Evolutionary conservation across 2,888 invertebrate species (phyloP).

Genomic region (Drosophila tanythrix): DNA sequence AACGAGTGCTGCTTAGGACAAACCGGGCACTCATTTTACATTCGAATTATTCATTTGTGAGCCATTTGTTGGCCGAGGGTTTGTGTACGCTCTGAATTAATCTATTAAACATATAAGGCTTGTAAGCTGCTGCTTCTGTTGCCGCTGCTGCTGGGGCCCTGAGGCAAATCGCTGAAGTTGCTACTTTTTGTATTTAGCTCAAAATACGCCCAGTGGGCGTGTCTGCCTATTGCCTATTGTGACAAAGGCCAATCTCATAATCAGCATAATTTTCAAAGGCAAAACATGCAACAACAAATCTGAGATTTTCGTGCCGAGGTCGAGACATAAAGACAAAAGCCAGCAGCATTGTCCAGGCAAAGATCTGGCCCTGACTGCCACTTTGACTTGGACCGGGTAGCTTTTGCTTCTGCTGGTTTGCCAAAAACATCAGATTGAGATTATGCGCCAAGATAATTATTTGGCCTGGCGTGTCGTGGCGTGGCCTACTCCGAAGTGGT

Average conservation of each 20-base stretch:
- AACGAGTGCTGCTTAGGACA: slow-evolving; percentile 34
- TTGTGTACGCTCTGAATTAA: slow-evolving; percentile 44
- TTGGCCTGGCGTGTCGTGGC: slow-evolving; percentile 67
- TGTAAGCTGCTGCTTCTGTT: slow-evolving; percentile 1
- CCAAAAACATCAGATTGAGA: slow-evolving; percentile 62
- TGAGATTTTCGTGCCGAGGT: slow-evolving; percentile 59
- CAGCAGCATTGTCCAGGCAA: slow-evolving; percentile 53
- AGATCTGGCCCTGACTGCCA: slow-evolving; percentile 40
- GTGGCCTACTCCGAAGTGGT: slow-evolving; percentile 47
- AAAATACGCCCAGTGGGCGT: slow-evolving; percentile 47
- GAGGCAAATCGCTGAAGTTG: slow-evolving; percentile 25
- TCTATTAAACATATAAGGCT: slow-evolving; percentile 49
- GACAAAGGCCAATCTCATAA: slow-evolving; percentile 70
- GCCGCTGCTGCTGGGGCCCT: slow-evolving; percentile 6
- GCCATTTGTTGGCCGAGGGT: slow-evolving; percentile 26
- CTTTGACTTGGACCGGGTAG: slow-evolving; percentile 6
- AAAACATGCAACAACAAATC: slow-evolving; percentile 27
- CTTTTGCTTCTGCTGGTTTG: slow-evolving; percentile 30
- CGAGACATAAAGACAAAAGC: slow-evolving; percentile 59
- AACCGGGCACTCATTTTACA: slow-evolving; percentile 27
- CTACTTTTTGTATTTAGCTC: slow-evolving; percentile 26
- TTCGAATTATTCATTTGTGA: slow-evolving; percentile 40
- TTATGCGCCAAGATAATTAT: slow-evolving; percentile 76
- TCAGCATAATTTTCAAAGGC: slow-evolving; percentile 74
- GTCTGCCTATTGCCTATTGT: slow-evolving; percentile 21